Evolutionary conservation across 2,113 vertebrate genomes (phyloP).

Genomic region (Oncorhynchus keta): DNA sequence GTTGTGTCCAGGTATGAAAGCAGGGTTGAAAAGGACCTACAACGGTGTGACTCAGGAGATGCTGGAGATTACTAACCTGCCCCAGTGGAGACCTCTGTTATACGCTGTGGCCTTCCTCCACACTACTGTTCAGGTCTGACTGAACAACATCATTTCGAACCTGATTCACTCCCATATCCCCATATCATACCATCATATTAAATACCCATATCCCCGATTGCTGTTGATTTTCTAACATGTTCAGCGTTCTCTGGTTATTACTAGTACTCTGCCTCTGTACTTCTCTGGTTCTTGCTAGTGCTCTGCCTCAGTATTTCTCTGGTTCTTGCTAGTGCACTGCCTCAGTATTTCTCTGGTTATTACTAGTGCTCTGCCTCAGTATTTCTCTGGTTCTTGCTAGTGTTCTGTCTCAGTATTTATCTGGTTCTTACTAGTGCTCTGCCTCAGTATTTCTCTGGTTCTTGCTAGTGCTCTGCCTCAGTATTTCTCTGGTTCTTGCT

Average conservation of each 20-base stretch:
- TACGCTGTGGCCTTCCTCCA: conserved; percentile 83
- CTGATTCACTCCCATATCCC: background rate
- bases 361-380: no score
- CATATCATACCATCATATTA: background rate
- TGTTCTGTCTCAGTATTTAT: no score
- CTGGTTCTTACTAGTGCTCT: no score
- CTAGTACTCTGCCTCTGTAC: no score
- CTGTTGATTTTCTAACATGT: background rate
- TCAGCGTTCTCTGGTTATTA: background rate
- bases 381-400: no score
- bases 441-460: no score
- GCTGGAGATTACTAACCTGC: conserved; percentile 76
- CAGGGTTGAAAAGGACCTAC: conserved; percentile 82
- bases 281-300: no score
- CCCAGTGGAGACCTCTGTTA: conserved; percentile 82
- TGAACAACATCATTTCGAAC: background rate
- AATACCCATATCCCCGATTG: background rate
- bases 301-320: no score
- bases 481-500: no score
- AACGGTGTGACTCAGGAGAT: conserved; percentile 77
- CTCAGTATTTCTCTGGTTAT: no score
- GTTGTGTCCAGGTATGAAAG: conserved; percentile 75
- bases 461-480: no score
- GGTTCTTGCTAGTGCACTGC: no score
- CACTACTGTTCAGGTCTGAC: conserved; percentile 80